Conservation (phyloP, 2,113 vertebrate species). For the Synchiropus splendidus region DNA sequence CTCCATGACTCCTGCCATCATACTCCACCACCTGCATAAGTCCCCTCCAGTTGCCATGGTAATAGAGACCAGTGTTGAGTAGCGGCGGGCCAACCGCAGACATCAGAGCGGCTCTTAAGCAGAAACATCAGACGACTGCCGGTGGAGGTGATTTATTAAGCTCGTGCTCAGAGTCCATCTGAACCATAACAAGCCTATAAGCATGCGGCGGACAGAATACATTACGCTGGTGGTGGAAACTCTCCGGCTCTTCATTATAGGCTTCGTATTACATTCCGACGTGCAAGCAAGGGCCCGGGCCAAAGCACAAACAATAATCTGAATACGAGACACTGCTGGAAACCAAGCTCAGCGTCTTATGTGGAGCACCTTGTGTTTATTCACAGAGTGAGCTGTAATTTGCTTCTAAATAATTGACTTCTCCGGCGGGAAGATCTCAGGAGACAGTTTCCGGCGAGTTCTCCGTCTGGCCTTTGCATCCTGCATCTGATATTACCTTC, state of each 20-base stretch:
- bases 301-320: slow-evolving; percentile 38
- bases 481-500: slow-evolving; percentile 86
- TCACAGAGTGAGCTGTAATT: slow-evolving; percentile 65
- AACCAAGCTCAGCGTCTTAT: no score
- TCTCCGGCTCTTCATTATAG: slow-evolving; percentile 55
- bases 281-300: no score
- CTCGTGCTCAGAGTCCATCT: slow-evolving; percentile 59
- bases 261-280: no score
- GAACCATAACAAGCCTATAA: slow-evolving; percentile 54
- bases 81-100: slow-evolving; percentile 54
- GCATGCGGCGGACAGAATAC: slow-evolving; percentile 51
- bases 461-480: no score
- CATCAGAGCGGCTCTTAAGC: slow-evolving; percentile 54
- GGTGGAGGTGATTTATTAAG: slow-evolving; percentile 62
- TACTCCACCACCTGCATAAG: slow-evolving; percentile 58
- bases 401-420: slow-evolving; percentile 90
- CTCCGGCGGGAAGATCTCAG: no score
- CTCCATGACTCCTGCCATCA: slow-evolving; percentile 48
- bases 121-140: slow-evolving; percentile 49
- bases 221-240: slow-evolving; percentile 47
- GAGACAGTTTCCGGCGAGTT: no score
- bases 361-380: slow-evolving; percentile 50
- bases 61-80: slow-evolving; percentile 57
- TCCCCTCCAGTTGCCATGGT: slow-evolving; percentile 65
- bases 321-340: slow-evolving; percentile 32